Evolutionary conservation across 2,113 vertebrate species (phyloP), one percentile per base, ranked within the genome.

Genomic region (Anarhynchus alexandrinus): DNA sequence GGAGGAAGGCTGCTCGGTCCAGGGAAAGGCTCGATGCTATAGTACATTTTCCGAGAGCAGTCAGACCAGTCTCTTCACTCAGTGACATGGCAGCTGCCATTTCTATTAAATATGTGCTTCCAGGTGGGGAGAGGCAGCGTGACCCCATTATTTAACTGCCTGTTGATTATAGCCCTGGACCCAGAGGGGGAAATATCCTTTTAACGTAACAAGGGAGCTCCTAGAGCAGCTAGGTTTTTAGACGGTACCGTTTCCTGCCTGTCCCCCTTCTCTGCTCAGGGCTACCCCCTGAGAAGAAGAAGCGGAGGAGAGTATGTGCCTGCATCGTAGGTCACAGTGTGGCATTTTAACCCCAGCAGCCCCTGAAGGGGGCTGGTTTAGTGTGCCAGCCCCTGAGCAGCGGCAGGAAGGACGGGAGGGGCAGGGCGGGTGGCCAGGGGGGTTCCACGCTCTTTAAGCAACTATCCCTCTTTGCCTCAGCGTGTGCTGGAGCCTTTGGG

Each of bases 401-500:
- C 34, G 58, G 16, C 19, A 25, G n/a, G 67, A 38, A 52, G n/a
- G 14, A 34, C 22, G 22, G 40, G 25, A n/a, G 19, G 27, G 10
- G 10, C 51, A 62, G 20, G 16, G 9, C n/a, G 21, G 38, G 10
- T 5, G 36, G 25, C 3, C 5, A 13, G 17, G 9, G 18, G 34
- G 5, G 13, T 51, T 62, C 6, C 21, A 18, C 1, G 0, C 34
- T 77, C 29, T 36, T 57, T 32, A n/a, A 36, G 22, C 8, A 34
- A 2, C 2, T 3, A 2, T 20, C 71, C 32, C 22, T 59, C 25
- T 49, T 77, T 47, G 22, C 38, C 22, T 85, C 2, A 0, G 22
- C 22, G 3, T 4, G 13, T 71, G n/a, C 43, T 10, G 0, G 1
- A 71, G n/a, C n/a, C 42, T 62, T n/a, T 43, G 49, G 16, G 27